Evolutionary conservation across 2,797 vertebrate genomes (phyloP).

Genomic region (Girardinus metallicus): DNA sequence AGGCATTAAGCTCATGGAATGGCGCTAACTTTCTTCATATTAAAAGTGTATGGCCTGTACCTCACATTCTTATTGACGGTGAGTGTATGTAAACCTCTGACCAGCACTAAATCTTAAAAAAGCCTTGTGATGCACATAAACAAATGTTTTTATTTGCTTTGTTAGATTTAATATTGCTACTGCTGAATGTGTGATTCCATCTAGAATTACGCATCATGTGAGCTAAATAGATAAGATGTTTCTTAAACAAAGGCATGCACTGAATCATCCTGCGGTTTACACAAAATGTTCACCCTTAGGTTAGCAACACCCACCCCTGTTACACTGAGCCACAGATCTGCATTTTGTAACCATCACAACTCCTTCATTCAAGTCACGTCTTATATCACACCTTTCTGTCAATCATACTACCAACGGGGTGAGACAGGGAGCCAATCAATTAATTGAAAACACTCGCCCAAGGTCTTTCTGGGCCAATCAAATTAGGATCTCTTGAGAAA

Average conservation of each 20-base stretch:
- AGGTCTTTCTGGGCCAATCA: slow-evolving; percentile 71
- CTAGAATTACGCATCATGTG: slow-evolving; percentile 2
- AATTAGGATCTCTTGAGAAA: slow-evolving; percentile 73
- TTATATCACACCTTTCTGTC: slow-evolving; percentile 50
- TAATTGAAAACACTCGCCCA: slow-evolving; percentile 71
- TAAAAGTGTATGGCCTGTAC: not conserved
- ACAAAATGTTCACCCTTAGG: slow-evolving; percentile 31
- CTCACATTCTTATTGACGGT: not conserved
- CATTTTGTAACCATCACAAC: slow-evolving; percentile 34
- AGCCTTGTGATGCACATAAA: not conserved
- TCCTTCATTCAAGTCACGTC: slow-evolving; percentile 61
- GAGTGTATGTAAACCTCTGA: not conserved
- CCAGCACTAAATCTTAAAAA: not conserved
- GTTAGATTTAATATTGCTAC: not conserved
- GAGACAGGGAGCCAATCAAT: slow-evolving; percentile 71
- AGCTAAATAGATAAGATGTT: slow-evolving; percentile 20
- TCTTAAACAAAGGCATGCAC: not conserved
- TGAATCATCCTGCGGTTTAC: slow-evolving; percentile 5
- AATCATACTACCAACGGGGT: slow-evolving; percentile 53
- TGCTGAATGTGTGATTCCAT: not conserved
- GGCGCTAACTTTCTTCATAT: not conserved
- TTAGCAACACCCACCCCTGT: slow-evolving; percentile 21
- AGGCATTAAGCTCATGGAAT: not conserved
- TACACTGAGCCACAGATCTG: slow-evolving; percentile 39
- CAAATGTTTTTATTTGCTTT: not conserved